Evolutionary conservation across 2,888 invertebrate species (phyloP).

Genomic region (Trilocha varians): DNA sequence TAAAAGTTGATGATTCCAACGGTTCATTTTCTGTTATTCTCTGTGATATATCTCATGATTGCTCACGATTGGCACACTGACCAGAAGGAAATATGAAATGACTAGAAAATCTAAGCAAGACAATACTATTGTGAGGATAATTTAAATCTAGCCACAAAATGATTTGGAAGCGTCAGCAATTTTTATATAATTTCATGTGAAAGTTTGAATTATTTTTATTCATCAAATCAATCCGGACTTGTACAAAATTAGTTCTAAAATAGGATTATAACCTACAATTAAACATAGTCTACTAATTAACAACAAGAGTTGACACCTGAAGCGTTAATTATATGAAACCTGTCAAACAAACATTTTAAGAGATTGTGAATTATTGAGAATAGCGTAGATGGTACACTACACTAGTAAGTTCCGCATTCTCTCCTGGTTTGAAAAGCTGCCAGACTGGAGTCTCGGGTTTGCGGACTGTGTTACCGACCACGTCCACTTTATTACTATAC

Average conservation of each 20-base stretch:
- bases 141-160: no score
- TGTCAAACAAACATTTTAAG: constrained; percentile 2
- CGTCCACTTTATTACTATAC: constrained; percentile 35
- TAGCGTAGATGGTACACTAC: constrained; percentile 10
- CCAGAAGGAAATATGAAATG: constrained; percentile 34
- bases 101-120: constrained; percentile 26
- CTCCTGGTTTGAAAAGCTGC: constrained; percentile 42
- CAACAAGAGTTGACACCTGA: background rate
- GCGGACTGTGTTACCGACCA: constrained; percentile 35
- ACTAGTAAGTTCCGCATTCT: constrained; percentile 24
- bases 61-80: constrained; percentile 50
- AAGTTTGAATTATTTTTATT: no score
- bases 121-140: no score
- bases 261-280: no score
- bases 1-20: constrained; percentile 13
- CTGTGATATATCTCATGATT: constrained; percentile 30
- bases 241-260: no score
- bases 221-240: no score
- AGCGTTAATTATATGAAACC: background rate
- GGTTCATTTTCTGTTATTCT: constrained; percentile 29
- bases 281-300: no score
- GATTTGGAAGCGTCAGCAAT: no score
- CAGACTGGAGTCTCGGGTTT: constrained; percentile 35
- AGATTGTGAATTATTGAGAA: constrained; percentile 19
- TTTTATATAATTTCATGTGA: no score